Percentiles rank a stretch among this genome's conserved stretches.
These are phyloP conservation scores for Pipistrellus pipistrellus DNA, from an alignment of 2,797 vertebrate species.

Conservation along the genomic window DNA sequence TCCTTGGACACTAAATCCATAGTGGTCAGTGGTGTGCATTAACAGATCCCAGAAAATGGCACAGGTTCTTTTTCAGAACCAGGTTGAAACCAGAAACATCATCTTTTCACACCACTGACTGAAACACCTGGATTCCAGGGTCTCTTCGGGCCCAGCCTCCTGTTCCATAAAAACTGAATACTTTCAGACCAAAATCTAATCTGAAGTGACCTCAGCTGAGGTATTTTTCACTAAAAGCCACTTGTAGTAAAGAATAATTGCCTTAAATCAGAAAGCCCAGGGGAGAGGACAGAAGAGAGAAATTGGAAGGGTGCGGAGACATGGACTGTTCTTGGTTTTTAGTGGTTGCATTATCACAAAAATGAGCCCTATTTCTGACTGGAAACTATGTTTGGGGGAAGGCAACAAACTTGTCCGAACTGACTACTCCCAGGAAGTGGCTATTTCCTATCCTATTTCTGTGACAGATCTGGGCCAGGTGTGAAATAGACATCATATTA, in stretches of 20 bases:
- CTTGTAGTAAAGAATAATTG: conserved; percentile 69
- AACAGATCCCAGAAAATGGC: not conserved
- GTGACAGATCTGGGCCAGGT: not conserved
- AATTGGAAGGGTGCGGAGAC: not conserved
- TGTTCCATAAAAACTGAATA: conserved; percentile 32
- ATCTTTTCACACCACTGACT: not conserved
- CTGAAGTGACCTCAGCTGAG: conserved; percentile 63
- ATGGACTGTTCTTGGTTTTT: conserved; percentile 19
- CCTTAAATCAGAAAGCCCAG: conserved; percentile 82
- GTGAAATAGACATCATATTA: conserved; percentile 22
- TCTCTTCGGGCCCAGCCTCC: not conserved
- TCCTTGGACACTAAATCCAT: not conserved
- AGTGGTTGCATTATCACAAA: conserved; percentile 16
- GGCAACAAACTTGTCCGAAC: not conserved
- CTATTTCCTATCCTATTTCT: conserved; percentile 56
- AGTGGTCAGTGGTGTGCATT: not conserved
- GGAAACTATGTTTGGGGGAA: conserved; percentile 28
- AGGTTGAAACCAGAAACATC: not conserved
- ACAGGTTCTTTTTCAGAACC: conserved; percentile 21
- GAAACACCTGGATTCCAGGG: not conserved
- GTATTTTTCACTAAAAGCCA: conserved; percentile 71
- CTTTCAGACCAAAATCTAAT: conserved; percentile 72
- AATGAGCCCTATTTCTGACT: conserved; percentile 34
- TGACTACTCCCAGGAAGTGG: conserved; percentile 52
- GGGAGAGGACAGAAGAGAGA: conserved; percentile 59